Evolutionary conservation across 2,113 vertebrate genomes (phyloP).

Genomic region (Monopterus albus): DNA sequence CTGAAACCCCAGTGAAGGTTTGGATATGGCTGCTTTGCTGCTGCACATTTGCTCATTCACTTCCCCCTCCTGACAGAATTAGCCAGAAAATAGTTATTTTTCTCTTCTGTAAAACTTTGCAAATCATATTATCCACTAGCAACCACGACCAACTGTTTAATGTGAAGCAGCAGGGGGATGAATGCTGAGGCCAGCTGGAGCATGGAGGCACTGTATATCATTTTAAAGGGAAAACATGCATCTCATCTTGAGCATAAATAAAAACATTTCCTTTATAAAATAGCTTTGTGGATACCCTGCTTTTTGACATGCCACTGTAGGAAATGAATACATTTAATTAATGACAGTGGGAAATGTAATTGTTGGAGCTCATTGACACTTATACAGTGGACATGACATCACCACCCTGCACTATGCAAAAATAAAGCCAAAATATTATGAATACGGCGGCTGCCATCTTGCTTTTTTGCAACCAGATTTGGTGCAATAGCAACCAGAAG

Average conservation of each 20-base stretch:
- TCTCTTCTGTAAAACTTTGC: constrained; percentile 43
- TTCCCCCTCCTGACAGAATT: constrained; percentile 20
- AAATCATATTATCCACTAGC: constrained; percentile 63
- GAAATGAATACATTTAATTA: too few relatives aligned
- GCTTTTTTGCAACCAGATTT: too few relatives aligned
- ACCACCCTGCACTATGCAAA: too few relatives aligned
- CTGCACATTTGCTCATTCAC: constrained; percentile 32
- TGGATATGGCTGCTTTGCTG: constrained; percentile 48
- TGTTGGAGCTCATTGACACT: too few relatives aligned
- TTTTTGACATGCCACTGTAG: too few relatives aligned
- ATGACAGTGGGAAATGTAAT: too few relatives aligned
- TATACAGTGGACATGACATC: too few relatives aligned
- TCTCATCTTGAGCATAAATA: constrained; percentile 4
- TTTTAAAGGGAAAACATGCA: constrained; percentile 7
- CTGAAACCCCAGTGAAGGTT: constrained; percentile 51
- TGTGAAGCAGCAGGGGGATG: constrained; percentile 8
- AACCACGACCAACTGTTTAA: constrained; percentile 53
- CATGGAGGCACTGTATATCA: neutral
- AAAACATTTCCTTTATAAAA: neutral
- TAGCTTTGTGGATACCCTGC: too few relatives aligned
- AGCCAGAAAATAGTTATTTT: constrained; percentile 16
- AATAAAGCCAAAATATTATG: too few relatives aligned
- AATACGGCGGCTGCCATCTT: too few relatives aligned
- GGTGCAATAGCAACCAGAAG: too few relatives aligned
- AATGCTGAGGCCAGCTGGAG: constrained; percentile 4